Base-by-base conservation (phyloP, 2,113 vertebrate genomes). In the Neopipo cinnamomea region DNA sequence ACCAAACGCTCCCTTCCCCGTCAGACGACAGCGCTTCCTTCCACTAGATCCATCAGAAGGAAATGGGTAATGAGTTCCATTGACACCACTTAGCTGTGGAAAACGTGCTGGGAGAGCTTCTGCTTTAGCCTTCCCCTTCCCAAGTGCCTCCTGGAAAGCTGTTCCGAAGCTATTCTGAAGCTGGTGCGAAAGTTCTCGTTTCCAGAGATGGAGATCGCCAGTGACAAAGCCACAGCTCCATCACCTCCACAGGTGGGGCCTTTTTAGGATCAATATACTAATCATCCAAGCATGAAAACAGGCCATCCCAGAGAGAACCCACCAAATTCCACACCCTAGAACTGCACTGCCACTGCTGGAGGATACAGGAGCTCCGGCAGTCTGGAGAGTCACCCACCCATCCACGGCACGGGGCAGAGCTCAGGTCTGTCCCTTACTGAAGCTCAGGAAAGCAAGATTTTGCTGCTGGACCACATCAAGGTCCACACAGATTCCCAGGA, bases 21-120 rank as follows among this genome's bases (percentile, higher is more conserved):
- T 72, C 68, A 8, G 33, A 84, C 0, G 0, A 47, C 56, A 72
- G 44, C 1, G 0, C n/a, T 19, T 63, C 61, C 59, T 73, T 85
- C 67, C 35, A 35, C 71, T 59, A 61, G 28, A 31, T 12, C 56
- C 55, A 68, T 82, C 76, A 77, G 47, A 68, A 61, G 61, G 44
- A 76, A 89, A 89, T 0, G 5, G 39, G 14, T 37, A 73, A 66
- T 22, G 66, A 94, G 81, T 12, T 88, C 50, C n/a, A 87, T 0
- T 31, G 44, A 88, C 70, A 81, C 20, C 58, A 70, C 14, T 77
- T 24, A 70, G 46, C 74, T 61, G 35, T 31, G 9, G 33, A 53
- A 85, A 77, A 82, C 22, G 1, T 37, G 42, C 76, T 71, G 72
- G 75, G 59, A 91, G 31, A 66, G n/a, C 42, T 53, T n/a, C 74